These are phyloP conservation scores for Spilosoma lubricipeda DNA, from an alignment of 2,888 invertebrate species.

Conservation along the genomic window DNA sequence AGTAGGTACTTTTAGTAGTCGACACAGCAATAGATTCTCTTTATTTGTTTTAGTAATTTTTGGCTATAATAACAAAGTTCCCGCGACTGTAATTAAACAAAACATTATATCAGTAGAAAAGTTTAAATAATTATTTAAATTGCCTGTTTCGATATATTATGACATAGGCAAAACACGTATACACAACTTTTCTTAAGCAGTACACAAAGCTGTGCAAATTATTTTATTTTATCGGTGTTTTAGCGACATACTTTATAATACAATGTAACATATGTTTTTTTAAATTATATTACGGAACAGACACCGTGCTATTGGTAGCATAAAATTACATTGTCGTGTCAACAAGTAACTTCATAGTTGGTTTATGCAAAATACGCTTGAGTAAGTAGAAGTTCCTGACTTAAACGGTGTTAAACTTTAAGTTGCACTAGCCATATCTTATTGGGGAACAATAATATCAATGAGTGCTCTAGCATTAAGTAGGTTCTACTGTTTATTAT, in stretches of 20 bases:
- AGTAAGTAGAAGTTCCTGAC: background rate
- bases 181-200: background rate
- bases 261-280: background rate
- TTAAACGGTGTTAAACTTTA: background rate
- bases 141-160: too few species aligned
- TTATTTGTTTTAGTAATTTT: background rate
- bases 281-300: background rate
- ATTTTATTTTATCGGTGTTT: background rate
- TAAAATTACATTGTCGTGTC: background rate
- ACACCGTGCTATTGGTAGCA: background rate
- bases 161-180: background rate
- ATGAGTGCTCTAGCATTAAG: conserved; percentile 22
- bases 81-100: background rate
- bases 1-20: too few species aligned
- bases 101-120: background rate
- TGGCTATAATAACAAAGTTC: background rate
- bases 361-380: too few species aligned
- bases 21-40: background rate
- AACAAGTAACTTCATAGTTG: background rate
- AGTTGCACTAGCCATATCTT: background rate
- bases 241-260: background rate
- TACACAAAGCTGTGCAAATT: background rate
- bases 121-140: too few species aligned
- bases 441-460: background rate
- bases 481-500: conserved; percentile 37